Base-by-base conservation (phyloP, 2,888 invertebrate species). In the Trachelus iudaicus region DNA sequence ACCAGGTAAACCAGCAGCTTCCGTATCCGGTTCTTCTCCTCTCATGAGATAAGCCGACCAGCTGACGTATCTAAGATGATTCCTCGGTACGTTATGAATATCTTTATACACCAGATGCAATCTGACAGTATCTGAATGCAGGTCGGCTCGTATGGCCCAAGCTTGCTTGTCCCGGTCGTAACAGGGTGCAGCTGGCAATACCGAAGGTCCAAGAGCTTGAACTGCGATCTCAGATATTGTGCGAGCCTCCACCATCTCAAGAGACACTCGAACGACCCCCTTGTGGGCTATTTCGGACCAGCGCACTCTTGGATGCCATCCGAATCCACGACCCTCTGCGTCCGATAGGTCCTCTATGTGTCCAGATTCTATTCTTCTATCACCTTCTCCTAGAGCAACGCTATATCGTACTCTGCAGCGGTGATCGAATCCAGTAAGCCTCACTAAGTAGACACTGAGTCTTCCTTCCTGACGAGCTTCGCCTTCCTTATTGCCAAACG, bases 351-450 rank as follows among this genome's bases (percentile, higher is more conserved):
- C 95, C 88, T 96, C 95, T 74, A 96, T 92, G 37, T 94, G 93
- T 1, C 95, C 95, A 0, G 95, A 95, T 84, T 95, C 95, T 83
- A 95, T 90, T 73, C 95, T 92, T 33, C 94, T 92, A 75, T 95
- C 95, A 0, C 94, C 95, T 81, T 95, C 95, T 1, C 95, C 96
- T 2, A 96, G 92, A 0, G 94, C 93, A 56, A 95, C 93, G 78
- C 94, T 94, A 91, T 96, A 96, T 34, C 94, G 93, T 12, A 96
- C 95, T 79, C 96, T 93, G 89, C 96, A 96, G 75, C 95, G 94
- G 89, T 96, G 96, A 85, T 96, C 96, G 88, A 96, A 96, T 73
- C 96, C 96, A n/a, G 96, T 96, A 77, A 96, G 93, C 76, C 96
- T 93, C 87, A 95, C 94, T 69, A 97, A 92, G 78, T 95, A 94